Evolutionary conservation across 2,113 vertebrate species (phyloP).

Genomic region (Arothron firmamentum): DNA sequence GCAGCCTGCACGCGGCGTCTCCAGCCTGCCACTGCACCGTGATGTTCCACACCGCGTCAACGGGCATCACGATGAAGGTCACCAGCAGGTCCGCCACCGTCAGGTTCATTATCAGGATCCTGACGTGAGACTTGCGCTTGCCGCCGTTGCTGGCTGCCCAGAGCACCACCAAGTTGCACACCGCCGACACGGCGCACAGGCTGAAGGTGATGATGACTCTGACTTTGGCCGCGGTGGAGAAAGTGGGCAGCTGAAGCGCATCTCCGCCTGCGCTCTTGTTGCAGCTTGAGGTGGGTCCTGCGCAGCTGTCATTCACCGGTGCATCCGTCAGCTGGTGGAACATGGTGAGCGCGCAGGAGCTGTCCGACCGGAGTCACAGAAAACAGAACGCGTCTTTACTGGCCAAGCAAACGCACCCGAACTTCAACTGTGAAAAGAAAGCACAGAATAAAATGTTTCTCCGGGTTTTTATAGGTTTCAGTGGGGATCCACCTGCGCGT

Average conservation of each 20-base stretch:
- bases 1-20: slow-evolving; percentile 77
- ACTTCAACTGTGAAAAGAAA: slow-evolving; percentile 18
- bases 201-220: slow-evolving; percentile 79
- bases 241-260: slow-evolving; percentile 76
- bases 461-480: background rate
- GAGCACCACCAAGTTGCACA: slow-evolving; percentile 78
- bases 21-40: slow-evolving; percentile 85
- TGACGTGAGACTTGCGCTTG: slow-evolving; percentile 77
- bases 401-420: slow-evolving; percentile 5
- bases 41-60: slow-evolving; percentile 85
- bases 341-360: slow-evolving; percentile 25
- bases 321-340: slow-evolving; percentile 57
- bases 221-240: slow-evolving; percentile 81
- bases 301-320: slow-evolving; percentile 60
- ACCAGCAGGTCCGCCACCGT: slow-evolving; percentile 81
- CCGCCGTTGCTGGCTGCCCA: slow-evolving; percentile 69
- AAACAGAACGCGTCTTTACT: background rate
- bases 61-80: slow-evolving; percentile 83
- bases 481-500: background rate
- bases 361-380: background rate
- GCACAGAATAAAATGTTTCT: background rate
- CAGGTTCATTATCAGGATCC: slow-evolving; percentile 82
- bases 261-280: slow-evolving; percentile 48
- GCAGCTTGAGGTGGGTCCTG: slow-evolving; percentile 27
- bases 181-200: slow-evolving; percentile 72